Base-by-base conservation (phyloP, 2,797 vertebrate species). In the Cheirogaleus major region DNA sequence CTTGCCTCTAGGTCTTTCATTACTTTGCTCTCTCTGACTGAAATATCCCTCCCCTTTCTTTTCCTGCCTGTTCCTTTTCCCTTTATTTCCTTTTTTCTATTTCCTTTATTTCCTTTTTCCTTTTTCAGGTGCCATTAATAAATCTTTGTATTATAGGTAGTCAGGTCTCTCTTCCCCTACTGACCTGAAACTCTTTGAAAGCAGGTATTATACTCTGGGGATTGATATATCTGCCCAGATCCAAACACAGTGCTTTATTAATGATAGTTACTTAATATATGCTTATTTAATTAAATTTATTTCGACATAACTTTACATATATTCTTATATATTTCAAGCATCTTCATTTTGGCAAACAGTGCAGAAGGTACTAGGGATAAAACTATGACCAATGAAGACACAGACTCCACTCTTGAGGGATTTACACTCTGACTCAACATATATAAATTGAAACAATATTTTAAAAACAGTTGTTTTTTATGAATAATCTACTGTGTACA, bases 41-140 rank as follows among this genome's bases (percentile, higher is more conserved):
- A 95, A 83, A 93, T 93, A 14, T 95, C 86, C 0, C 93, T 91
- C 0, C 97, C 93, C n/a, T 97, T 97, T 83, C n/a, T 76, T 18
- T 45, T 35, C 6, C 1, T 41, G 25, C 45, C 45, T 73, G 3
- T 38, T 55, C 13, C 5, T 35, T 43, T 52, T 45, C 13, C 61
- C 55, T n/a, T 80, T 30, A n/a, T 81, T 38, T 38, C 38, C 38
- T 38, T 38, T 38, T 38, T 55, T 8, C 5, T 35, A 35, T 52
- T 45, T 18, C 61, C 55, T n/a, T 80, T 30, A n/a, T 81, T 38
- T 55, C 13, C 5, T 35, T 80, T 81, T 38, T 55, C 13, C 5
- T 35, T 80, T 30, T 84, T 22, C 27, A 90, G 18, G 3, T 59
- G 5, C 7, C n/a, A 20, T 69, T 81, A 81, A 59, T 48, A 35